Evolutionary conservation across 2,888 invertebrate species (phyloP).

Genomic region (Drosophila quinaria): DNA sequence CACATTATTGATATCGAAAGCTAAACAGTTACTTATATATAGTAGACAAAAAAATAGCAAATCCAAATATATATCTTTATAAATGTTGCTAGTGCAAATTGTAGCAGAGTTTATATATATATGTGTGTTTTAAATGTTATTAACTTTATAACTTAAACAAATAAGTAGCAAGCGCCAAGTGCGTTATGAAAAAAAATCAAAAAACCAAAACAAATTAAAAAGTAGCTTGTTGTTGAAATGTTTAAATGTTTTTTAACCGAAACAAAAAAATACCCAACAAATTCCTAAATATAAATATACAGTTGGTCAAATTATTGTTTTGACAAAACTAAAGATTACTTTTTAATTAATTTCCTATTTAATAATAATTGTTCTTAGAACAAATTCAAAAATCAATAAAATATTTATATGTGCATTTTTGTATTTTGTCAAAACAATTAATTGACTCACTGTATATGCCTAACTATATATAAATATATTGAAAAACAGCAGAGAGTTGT

Average conservation of each 20-base stretch:
- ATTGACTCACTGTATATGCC: neutral
- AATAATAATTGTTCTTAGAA: neutral
- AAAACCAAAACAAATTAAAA: constrained; percentile 30
- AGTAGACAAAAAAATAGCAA: constrained; percentile 45
- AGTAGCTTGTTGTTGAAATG: constrained; percentile 80
- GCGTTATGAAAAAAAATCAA: constrained; percentile 8
- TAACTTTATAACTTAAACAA: constrained; percentile 43
- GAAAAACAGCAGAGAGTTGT: constrained; percentile 28
- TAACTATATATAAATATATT: constrained; percentile 24
- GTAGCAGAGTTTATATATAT: constrained; percentile 66
- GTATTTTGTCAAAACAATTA: neutral
- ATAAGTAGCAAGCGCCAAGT: constrained; percentile 45
- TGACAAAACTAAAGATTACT: neutral
- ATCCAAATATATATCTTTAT: constrained; percentile 53
- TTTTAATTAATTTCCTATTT: neutral
- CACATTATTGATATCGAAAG: constrained; percentile 22
- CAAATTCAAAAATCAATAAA: neutral
- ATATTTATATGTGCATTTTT: neutral
- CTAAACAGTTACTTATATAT: constrained; percentile 33
- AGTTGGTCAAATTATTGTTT: neutral
- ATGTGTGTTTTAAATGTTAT: constrained; percentile 81
- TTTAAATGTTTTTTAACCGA: constrained; percentile 77
- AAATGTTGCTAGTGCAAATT: constrained; percentile 75
- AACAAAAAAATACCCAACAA: constrained; percentile 4
- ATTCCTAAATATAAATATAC: constrained; percentile 11